These are phyloP conservation scores for Stegophylla sp. DNA, from an alignment of 2,888 invertebrate species.

Conservation along the genomic window DNA sequence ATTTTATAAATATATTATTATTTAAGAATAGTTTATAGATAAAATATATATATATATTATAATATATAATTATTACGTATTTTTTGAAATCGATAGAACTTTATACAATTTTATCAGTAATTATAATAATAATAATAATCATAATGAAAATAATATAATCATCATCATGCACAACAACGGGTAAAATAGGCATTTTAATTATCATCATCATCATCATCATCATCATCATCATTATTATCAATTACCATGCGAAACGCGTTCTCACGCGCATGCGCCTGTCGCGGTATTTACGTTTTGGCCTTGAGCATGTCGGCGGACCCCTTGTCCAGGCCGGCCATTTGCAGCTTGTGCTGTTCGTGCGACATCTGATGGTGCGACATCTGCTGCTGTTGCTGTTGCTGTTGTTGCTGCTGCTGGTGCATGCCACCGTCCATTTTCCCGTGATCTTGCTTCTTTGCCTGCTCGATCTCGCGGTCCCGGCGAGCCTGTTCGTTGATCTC, in stretches of 20 bases:
- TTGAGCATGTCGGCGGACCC: slow-evolving; percentile 75
- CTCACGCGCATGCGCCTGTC: background rate
- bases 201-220: too few relatives aligned
- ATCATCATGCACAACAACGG: too few relatives aligned
- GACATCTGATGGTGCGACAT: slow-evolving; percentile 64
- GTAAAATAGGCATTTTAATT: background rate
- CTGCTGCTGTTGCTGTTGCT: slow-evolving; percentile 62
- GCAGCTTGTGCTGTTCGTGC: slow-evolving; percentile 63
- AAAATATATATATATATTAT: background rate
- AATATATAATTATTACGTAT: slow-evolving; percentile 49
- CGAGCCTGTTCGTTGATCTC: slow-evolving; percentile 94
- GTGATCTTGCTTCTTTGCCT: slow-evolving; percentile 84
- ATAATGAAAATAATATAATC: too few relatives aligned
- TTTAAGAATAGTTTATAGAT: slow-evolving; percentile 19
- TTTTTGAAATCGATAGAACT: slow-evolving; percentile 33
- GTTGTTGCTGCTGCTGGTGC: slow-evolving; percentile 61
- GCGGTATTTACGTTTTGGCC: slow-evolving; percentile 67
- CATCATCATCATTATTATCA: too few relatives aligned
- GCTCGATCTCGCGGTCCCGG: slow-evolving; percentile 87
- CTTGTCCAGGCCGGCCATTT: slow-evolving; percentile 73
- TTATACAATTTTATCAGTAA: slow-evolving; percentile 8
- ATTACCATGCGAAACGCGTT: background rate
- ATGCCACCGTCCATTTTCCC: slow-evolving; percentile 77
- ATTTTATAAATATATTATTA: slow-evolving; percentile 12
- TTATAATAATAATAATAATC: slow-evolving; percentile 5